These are phyloP conservation scores for Eremobia ochroleuca DNA, from an alignment of 2,888 invertebrate genomes.

Conservation along the genomic window DNA sequence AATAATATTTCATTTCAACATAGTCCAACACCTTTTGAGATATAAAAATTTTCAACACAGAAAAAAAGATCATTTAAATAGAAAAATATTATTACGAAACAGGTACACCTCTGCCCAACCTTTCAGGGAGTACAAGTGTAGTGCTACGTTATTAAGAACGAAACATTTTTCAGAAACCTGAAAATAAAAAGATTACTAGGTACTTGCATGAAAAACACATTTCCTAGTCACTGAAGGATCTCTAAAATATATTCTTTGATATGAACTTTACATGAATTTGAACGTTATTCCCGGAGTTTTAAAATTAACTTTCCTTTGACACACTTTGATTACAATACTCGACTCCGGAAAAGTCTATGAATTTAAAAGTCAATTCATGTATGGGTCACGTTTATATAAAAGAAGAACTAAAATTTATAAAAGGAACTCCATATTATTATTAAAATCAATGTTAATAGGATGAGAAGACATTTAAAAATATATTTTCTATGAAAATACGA, in stretches of 20 bases:
- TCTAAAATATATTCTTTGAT: constrained; percentile 53
- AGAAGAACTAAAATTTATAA: constrained; percentile 16
- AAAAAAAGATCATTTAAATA: neutral
- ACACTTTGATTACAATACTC: constrained; percentile 71
- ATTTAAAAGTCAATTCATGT: constrained; percentile 62
- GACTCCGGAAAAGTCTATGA: constrained; percentile 56
- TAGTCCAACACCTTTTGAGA: neutral
- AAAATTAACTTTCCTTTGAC: constrained; percentile 34
- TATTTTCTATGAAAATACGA: neutral
- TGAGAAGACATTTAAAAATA: neutral
- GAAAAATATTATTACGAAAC: neutral
- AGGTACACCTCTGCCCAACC: too few species aligned
- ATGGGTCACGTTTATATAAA: constrained; percentile 43
- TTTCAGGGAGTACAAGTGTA: too few species aligned
- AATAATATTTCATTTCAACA: neutral
- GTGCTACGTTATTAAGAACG: neutral
- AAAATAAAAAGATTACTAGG: neutral
- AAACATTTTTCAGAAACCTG: neutral
- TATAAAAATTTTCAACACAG: neutral
- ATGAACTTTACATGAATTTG: constrained; percentile 35
- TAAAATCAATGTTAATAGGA: constrained; percentile 27
- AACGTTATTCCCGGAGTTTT: constrained; percentile 26
- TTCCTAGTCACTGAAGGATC: constrained; percentile 30
- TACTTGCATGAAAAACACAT: neutral
- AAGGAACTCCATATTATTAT: constrained; percentile 13